Base-by-base conservation (phyloP, 92 coral and sea anemone genomes). In the Hydrozoanthus gracilis region DNA sequence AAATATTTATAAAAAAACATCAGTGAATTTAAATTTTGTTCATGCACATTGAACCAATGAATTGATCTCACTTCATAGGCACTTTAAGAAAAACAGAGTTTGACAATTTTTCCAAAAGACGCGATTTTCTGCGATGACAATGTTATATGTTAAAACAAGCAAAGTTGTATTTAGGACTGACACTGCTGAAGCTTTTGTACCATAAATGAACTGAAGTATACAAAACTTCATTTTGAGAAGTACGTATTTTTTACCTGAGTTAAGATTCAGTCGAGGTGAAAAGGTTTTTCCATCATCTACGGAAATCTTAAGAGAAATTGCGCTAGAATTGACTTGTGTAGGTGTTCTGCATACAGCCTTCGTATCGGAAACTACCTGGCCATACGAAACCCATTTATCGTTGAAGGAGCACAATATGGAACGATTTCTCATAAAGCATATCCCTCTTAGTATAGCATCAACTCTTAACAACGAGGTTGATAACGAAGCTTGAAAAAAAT, bases 211-310 rank as follows among this genome's bases (percentile, higher is more conserved):
- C 39, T 27, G 39, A 27, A 27, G 0, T 16, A 16, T n/a, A 5
- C 5, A 16, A 16, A 8, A 65, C 20, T 65, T 16, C 6, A 8
- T 61, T 61, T 5, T 15, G 71, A 6, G 39, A n/a, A 4, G 18
- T 14, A 12, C 44, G 16, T 52, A 8, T 4, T 27, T 76, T 18
- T 52, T 64, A 80, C 85, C 85, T 27, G 75, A 46, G 2, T 14
- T 17, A n/a, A 80, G 47, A 27, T 47, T 80, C 46, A 80, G 9
- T 65, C 16, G 11, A 18, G 75, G 58, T 6, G 50, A 6, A 62
- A 80, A 80, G 6, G 74, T 80, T 48, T 50, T 65, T 35, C 85
- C 75, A 44, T 56, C 72, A 80, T 80, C 85, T 0, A 80, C 44
- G 8, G 85, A 80, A 39, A 80, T 61, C 18, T 11, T 65, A 7